Evolutionary conservation across 2,797 vertebrate species (phyloP).

Genomic region (Enteromius radiatus): DNA sequence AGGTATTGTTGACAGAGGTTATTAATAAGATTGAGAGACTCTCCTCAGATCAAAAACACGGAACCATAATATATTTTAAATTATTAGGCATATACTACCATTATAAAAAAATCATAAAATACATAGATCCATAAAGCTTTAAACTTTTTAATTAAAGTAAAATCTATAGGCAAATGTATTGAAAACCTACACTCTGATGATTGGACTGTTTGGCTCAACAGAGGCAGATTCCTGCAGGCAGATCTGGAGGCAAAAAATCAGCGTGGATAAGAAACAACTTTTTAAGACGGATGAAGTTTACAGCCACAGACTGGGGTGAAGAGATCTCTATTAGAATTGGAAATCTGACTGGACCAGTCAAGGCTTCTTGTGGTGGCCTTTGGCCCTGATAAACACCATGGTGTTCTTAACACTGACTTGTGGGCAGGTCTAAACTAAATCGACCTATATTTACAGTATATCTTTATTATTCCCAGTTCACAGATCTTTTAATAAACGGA

Average conservation of each 20-base stretch:
- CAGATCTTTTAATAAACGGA: background rate
- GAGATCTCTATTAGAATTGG: conserved; percentile 15
- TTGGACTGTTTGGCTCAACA: background rate
- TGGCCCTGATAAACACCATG: background rate
- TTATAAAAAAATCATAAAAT: background rate
- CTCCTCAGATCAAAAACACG: conserved; percentile 13
- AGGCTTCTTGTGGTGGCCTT: background rate
- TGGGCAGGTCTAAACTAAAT: background rate
- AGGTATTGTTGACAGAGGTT: conserved; percentile 11
- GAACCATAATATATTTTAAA: background rate
- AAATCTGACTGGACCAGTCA: conserved; percentile 1
- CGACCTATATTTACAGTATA: background rate
- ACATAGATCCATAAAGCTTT: background rate
- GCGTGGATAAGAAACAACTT: background rate
- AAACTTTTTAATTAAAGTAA: background rate
- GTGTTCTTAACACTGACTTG: background rate
- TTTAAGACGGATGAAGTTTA: background rate
- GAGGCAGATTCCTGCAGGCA: conserved; percentile 1
- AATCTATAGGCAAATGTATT: background rate
- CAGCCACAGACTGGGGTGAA: background rate
- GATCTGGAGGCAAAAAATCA: conserved; percentile 5
- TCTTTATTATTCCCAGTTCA: background rate
- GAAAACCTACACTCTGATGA: background rate
- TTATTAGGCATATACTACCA: background rate
- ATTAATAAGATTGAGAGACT: conserved; percentile 12